Evolutionary conservation across 2,797 vertebrate genomes (phyloP).

Genomic region (Valencia hispanica): DNA sequence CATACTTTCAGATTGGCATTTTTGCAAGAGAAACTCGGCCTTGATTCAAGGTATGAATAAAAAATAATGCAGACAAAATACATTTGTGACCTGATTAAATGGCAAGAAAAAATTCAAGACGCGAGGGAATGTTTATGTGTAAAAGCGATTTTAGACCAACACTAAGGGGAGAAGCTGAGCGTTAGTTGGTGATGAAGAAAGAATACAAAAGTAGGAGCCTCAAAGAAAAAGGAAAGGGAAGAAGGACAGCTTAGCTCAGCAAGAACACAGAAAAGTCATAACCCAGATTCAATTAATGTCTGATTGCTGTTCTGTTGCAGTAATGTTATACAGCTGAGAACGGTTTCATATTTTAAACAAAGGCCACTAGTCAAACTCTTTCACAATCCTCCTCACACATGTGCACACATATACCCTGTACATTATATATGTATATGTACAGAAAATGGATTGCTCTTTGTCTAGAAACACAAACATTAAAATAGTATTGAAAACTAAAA

Average conservation of each 20-base stretch:
- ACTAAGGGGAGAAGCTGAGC: slow-evolving; percentile 15
- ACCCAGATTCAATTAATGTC: slow-evolving; percentile 77
- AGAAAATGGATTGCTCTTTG: slow-evolving; percentile 21
- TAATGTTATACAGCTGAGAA: slow-evolving; percentile 77
- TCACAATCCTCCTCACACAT: slow-evolving; percentile 50
- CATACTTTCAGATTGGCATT: too few species aligned
- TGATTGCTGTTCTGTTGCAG: slow-evolving; percentile 77
- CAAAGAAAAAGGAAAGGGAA: slow-evolving; percentile 4
- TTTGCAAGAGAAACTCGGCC: background rate
- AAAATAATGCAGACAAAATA: background rate
- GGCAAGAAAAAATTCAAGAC: background rate
- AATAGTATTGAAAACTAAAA: slow-evolving; percentile 31
- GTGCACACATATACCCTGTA: too few species aligned
- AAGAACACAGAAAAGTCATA: slow-evolving; percentile 76
- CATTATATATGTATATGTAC: slow-evolving; percentile 9
- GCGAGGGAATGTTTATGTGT: background rate
- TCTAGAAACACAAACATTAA: slow-evolving; percentile 12
- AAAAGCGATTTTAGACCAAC: background rate
- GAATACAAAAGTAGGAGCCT: slow-evolving; percentile 31
- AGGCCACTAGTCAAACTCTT: slow-evolving; percentile 68
- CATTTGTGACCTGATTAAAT: background rate
- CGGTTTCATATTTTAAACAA: slow-evolving; percentile 78
- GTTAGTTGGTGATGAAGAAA: slow-evolving; percentile 28
- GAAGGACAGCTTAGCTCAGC: slow-evolving; percentile 51
- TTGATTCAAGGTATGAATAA: background rate